Evolutionary conservation across 2,888 invertebrate species (phyloP), one percentile per base, ranked within the genome.

Genomic region (Hypolimnas misippus): DNA sequence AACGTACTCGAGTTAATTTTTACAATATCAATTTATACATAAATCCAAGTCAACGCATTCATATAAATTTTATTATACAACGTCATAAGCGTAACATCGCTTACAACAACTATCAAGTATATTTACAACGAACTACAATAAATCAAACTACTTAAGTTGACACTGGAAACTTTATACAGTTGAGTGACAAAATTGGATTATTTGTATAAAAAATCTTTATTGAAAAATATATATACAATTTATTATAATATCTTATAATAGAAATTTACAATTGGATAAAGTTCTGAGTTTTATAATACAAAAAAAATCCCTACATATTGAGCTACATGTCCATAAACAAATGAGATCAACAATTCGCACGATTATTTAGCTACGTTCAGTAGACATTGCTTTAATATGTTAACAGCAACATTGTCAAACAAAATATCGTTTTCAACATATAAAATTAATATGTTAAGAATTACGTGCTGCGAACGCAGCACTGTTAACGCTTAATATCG

Each of bases 331-430:
- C 76, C 84, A 83, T 88, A 86, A 86, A 88, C 86, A 87, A 87
- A 87, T 90, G 91, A 91, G 90, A 90, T 90, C 90, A 91, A 88
- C 86, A 83, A 86, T 84, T 85, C 87, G 83, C 89, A 83, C 84
- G 75, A 74, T 76, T 73, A 77, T 76, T 70, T 75, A 74, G 74
- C 76, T 68, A 73, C 70, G 25, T 49, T 57, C 46, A 54, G 19
- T 44, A 57, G 57, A 50, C 50, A 51, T 40, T 31, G 51, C 31
- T 58, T 38, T 46, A n/a, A 29, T 49, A 29, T 42, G 50, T 40
- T 50, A 42, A 58, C 58, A 58, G 58, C 31, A 58, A 58, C 58
- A 58, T 14, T 51, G 40, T 51, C 58, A 58, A 49, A 57, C 50
- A 46, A 42, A 42, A 10, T 51, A 57, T 50, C 35, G 16, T 49